Conservation (phyloP, 1,140 invertebrate genomes). For the Diorhabda carinulata region DNA sequence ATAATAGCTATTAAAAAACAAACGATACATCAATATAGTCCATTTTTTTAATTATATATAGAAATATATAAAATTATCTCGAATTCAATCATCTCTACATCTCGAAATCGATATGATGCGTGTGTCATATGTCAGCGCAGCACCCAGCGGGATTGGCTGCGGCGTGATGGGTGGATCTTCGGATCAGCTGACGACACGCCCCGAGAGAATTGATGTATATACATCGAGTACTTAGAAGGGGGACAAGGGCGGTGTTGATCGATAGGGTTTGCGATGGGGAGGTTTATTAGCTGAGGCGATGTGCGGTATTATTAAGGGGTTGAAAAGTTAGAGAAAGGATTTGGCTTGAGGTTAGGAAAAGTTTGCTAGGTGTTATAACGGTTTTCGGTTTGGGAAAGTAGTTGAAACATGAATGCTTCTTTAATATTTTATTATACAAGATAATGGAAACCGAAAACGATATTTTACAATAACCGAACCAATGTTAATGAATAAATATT, state of each 20-base stretch:
- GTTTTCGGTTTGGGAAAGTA: not conserved
- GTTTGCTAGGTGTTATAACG: not conserved
- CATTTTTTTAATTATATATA: too few species aligned
- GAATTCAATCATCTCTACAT: too few species aligned
- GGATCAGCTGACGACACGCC: constrained; percentile 12
- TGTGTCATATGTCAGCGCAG: constrained; percentile 3
- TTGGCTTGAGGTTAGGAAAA: not conserved
- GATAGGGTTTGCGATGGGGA: constrained; percentile 5
- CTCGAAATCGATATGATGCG: not conserved
- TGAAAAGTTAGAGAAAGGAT: constrained; percentile 3
- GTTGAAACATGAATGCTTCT: not conserved
- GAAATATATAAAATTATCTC: too few species aligned
- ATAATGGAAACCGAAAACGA: too few species aligned
- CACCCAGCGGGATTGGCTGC: constrained; percentile 1
- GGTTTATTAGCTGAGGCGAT: constrained; percentile 9
- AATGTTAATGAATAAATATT: too few species aligned
- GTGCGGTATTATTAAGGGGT: constrained; percentile 4
- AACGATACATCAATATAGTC: too few species aligned
- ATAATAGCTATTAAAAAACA: too few species aligned
- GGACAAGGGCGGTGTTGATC: constrained; percentile 3
- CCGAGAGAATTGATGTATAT: constrained; percentile 5
- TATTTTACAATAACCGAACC: too few species aligned
- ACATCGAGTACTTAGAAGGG: not conserved
- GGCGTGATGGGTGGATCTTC: not conserved
- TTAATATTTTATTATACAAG: not conserved